Conservation (phyloP, 23 tunicate genomes). For the Diplosoma virens region DNA sequence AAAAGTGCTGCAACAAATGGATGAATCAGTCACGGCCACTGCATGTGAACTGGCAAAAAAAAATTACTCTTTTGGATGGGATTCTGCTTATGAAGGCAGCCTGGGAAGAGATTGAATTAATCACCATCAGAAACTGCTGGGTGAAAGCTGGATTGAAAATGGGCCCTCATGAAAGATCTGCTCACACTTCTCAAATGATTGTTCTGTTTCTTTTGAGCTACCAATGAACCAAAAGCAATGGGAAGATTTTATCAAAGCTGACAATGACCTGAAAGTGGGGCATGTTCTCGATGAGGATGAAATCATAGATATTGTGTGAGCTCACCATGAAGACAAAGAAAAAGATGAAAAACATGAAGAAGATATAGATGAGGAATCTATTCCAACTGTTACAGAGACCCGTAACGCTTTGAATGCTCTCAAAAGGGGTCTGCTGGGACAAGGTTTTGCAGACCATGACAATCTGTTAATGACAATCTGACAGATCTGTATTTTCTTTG, state of each 20-base stretch:
- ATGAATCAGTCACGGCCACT: not conserved
- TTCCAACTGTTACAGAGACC: not conserved
- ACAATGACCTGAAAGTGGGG: not conserved
- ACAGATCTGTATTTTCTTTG: no score
- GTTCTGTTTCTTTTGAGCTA: not conserved
- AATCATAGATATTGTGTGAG: not conserved
- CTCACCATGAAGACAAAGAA: not conserved
- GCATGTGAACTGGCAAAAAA: slow-evolving; percentile 15
- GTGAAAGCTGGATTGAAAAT: no score
- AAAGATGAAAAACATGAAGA: not conserved
- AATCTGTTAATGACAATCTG: no score
- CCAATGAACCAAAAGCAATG: no score
- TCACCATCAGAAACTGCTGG: no score
- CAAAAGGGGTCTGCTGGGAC: no score
- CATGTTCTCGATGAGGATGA: no score
- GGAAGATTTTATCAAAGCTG: not conserved
- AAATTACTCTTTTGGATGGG: slow-evolving; percentile 5
- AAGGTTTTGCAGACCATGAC: no score
- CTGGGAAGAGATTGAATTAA: not conserved
- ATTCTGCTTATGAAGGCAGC: slow-evolving; percentile 18
- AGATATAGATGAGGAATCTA: not conserved
- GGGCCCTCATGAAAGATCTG: slow-evolving; percentile 3
- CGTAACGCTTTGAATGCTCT: no score
- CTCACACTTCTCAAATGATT: slow-evolving; percentile 9
- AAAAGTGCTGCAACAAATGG: slow-evolving; percentile 7